Conservation (phyloP, 2,888 invertebrate species). For the Macrophya annulata region DNA sequence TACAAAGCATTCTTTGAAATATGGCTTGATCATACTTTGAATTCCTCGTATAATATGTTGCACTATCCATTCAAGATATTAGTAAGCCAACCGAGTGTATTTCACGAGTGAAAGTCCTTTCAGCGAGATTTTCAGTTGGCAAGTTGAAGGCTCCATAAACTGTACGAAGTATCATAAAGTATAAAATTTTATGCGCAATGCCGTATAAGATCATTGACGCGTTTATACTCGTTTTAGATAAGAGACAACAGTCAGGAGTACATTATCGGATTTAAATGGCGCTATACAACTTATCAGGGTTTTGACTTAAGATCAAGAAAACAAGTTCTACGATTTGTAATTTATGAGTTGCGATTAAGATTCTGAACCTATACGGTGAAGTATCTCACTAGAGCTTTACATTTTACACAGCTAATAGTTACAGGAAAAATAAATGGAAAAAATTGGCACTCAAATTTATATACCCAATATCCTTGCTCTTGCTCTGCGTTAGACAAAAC, state of each 20-base stretch:
- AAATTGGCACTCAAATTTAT: too few relatives aligned
- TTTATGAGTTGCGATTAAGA: neutral
- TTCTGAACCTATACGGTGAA: neutral
- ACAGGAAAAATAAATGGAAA: too few relatives aligned
- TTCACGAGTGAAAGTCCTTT: neutral
- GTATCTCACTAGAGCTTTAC: too few relatives aligned
- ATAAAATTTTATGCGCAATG: neutral
- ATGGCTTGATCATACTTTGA: neutral
- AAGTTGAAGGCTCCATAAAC: neutral
- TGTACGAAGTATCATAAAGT: neutral
- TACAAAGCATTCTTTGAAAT: neutral
- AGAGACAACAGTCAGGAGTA: neutral
- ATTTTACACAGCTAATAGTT: too few relatives aligned
- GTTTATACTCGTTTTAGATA: conserved; percentile 18
- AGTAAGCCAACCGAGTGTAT: neutral
- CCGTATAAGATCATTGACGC: neutral
- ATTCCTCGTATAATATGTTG: neutral
- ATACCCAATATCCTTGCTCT: too few relatives aligned
- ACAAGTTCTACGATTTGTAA: neutral
- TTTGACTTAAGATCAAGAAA: neutral
- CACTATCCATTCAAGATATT: neutral
- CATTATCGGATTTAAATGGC: neutral
- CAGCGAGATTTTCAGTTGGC: neutral
- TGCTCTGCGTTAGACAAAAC: too few relatives aligned
- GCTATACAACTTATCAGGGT: neutral